Percentiles rank a stretch among this genome's conserved stretches.
Evolutionary conservation across 2,113 vertebrate genomes (phyloP).

Genomic region (Microtus pennsylvanicus): DNA sequence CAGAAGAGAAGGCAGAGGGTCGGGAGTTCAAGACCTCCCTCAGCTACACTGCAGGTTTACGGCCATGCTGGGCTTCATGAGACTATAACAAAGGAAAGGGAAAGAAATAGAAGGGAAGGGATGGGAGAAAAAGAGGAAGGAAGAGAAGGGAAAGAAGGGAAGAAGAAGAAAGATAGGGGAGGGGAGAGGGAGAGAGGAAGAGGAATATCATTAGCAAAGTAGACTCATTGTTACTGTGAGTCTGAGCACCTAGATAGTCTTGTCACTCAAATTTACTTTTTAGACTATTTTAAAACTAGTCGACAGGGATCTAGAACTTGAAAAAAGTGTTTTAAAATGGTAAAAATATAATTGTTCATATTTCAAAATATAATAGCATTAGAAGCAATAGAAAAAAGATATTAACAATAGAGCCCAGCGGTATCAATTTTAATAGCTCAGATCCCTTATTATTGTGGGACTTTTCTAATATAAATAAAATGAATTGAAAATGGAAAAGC

Average conservation of each 20-base stretch:
- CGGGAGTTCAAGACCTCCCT: not conserved
- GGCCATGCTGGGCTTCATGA: not conserved
- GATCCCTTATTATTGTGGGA: not conserved
- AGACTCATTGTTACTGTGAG: not conserved
- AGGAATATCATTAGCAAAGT: not conserved
- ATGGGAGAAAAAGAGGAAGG: too few relatives aligned
- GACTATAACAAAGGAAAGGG: not conserved
- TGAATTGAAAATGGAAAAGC: not conserved
- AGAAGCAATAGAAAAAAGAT: not conserved
- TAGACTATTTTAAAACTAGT: slow-evolving; percentile 13
- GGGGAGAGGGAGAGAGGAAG: not conserved
- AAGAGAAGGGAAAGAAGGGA: not conserved
- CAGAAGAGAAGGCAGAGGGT: not conserved
- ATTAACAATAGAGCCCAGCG: not conserved
- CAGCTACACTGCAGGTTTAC: not conserved
- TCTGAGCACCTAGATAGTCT: not conserved
- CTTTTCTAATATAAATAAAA: not conserved
- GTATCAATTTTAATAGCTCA: not conserved
- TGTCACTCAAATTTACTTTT: not conserved
- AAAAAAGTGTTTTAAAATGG: not conserved
- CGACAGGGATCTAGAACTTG: not conserved
- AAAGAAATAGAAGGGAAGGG: not conserved
- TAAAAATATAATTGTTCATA: not conserved
- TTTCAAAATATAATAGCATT: not conserved
- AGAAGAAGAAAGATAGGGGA: not conserved